Evolutionary conservation across 2,797 vertebrate species (phyloP), one percentile per base, ranked within the genome.

Genomic region (Danio jaintianensis): DNA sequence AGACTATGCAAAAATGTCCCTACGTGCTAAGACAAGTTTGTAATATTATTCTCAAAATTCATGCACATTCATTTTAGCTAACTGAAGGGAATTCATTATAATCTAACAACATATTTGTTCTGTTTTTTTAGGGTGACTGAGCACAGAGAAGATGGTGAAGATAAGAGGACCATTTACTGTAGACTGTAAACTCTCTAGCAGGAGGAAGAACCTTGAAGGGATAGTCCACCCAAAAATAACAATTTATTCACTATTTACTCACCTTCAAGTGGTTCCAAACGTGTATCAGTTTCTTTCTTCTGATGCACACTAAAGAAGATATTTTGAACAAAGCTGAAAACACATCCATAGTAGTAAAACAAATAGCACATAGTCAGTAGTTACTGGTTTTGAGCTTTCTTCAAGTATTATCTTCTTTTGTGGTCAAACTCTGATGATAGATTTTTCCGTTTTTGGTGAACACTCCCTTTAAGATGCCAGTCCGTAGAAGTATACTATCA

Each of bases 1-100:
- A 53, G 5, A 6, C 1, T 0, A n/a, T 87, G 86, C 67, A 20
- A 29, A 38, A 84, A 87, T 58, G 9, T 81, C 42, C 86, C 84
- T 20, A 20, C 20, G 0, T 87, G 84, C 64, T 61, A 84, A n/a
- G 36, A 10, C n/a, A 11, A 66, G 56, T 47, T 78, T 67, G 12
- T 36, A 48, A 63, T 11, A 4, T 55, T 47, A 53, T 71, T 5
- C 6, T 22, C 10, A 38, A 40, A 22, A 3, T 2, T 40, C 22
- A 63, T 52, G 4, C n/a, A 13, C n/a, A 55, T 36, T 0, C 0
- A 16, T 22, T 43, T 11, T n/a, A 55, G 5, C 15, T 16, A 43
- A n/a, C 29, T 20, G 43, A 64, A n/a, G 40, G 40, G 6, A 29
- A 45, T 53, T 18, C 15, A 70, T 53, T 69, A 13, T 16, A 0